These are phyloP conservation scores for Drosophila funebris DNA, from an alignment of 1,140 invertebrate species.

Conservation along the genomic window DNA sequence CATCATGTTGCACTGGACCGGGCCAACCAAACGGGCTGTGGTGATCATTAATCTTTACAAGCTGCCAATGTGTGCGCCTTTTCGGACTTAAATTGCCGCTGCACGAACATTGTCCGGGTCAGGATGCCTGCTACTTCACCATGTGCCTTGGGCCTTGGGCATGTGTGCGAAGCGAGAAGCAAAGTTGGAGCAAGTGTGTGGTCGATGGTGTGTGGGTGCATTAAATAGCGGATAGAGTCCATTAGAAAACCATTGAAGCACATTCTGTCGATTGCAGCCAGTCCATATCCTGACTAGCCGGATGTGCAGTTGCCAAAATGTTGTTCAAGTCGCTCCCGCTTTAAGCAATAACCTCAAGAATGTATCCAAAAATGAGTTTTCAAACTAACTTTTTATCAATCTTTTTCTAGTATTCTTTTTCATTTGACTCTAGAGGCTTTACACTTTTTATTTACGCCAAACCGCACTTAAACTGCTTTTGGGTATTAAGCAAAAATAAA, in stretches of 20 bases:
- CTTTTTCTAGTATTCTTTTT: background rate
- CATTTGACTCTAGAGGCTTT: conserved; percentile 1
- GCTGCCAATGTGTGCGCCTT: conserved; percentile 78
- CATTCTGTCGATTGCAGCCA: conserved; percentile 77
- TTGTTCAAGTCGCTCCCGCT: conserved; percentile 18
- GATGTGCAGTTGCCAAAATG: conserved; percentile 72
- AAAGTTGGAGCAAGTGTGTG: background rate
- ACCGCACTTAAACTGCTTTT: conserved; percentile 50
- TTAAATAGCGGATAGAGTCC: conserved; percentile 80
- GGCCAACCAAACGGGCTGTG: conserved; percentile 44
- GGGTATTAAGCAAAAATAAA: conserved; percentile 41
- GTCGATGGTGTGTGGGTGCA: conserved; percentile 48
- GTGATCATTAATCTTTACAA: conserved; percentile 80
- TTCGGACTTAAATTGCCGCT: conserved; percentile 72
- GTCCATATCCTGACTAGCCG: conserved; percentile 65
- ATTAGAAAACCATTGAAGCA: conserved; percentile 81
- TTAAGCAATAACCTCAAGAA: background rate
- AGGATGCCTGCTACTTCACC: conserved; percentile 25
- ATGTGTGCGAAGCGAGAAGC: conserved; percentile 13
- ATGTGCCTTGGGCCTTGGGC: conserved; percentile 2
- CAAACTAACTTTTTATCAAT: background rate
- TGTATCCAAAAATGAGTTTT: background rate
- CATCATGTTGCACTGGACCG: conserved; percentile 47
- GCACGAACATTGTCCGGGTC: conserved; percentile 18
- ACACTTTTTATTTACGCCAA: conserved; percentile 21